These are phyloP conservation scores for Todiramphus saurophagus DNA, from an alignment of 2,113 vertebrate species.

Conservation along the genomic window DNA sequence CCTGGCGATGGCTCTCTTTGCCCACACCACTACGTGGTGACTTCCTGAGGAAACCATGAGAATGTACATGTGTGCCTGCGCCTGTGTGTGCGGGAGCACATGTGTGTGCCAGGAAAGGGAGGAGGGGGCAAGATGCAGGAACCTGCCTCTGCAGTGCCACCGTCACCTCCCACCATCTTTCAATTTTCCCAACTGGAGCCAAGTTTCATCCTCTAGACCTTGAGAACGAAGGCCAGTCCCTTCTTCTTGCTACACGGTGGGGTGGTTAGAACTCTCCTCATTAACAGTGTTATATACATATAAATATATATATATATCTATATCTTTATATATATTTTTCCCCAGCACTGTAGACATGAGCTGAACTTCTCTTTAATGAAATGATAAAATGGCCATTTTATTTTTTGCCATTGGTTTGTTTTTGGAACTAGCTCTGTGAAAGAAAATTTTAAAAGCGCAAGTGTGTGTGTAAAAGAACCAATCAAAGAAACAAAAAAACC, in stretches of 20 bases:
- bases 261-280: slow-evolving; percentile 79
- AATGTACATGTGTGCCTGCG: rapidly evolving
- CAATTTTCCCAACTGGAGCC: slow-evolving; percentile 54
- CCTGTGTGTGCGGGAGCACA: neutral
- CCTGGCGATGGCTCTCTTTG: neutral
- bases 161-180: neutral
- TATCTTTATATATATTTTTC: slow-evolving; percentile 80
- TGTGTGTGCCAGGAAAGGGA: neutral
- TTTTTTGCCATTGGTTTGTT: slow-evolving; percentile 71
- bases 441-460: slow-evolving; percentile 68
- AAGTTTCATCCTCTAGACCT: slow-evolving; percentile 57
- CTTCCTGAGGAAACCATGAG: neutral
- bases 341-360: slow-evolving; percentile 79
- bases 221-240: slow-evolving; percentile 63
- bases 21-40: neutral
- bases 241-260: slow-evolving; percentile 70
- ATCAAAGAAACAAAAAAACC: neutral
- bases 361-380: slow-evolving; percentile 75
- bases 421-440: slow-evolving; percentile 75
- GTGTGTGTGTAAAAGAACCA: slow-evolving; percentile 62
- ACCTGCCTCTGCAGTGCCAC: neutral
- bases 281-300: slow-evolving; percentile 84
- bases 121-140: neutral
- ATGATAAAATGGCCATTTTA: slow-evolving; percentile 74
- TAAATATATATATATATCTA: slow-evolving; percentile 83